Evolutionary conservation across 2,888 invertebrate species (phyloP), one percentile per base, ranked within the genome.

Genomic region (Monopis laevigella): DNA sequence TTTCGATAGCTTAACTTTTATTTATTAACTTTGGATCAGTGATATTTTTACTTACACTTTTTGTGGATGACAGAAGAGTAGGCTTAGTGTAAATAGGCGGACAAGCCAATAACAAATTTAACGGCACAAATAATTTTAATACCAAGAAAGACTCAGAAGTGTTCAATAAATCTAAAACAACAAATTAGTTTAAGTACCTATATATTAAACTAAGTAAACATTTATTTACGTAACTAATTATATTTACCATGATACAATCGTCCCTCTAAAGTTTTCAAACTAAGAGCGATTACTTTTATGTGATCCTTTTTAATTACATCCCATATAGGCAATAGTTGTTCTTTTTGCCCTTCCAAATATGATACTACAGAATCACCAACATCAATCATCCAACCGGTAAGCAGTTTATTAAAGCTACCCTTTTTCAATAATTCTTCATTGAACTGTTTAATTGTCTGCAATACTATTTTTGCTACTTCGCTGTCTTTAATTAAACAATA

Each of bases 371-470:
- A 46, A 42, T 59, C 56, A 1, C 74, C 70, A 1, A 61, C 59
- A 47, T 78, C 73, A n/a, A 77, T 14, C 17, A 60, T 62, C 49
- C 77, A 78, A 3, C 78, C 78, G 14, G 77, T 67, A 26, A 80
- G 43, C 24, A 62, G 40, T 6, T 61, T 53, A 5, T 56, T 45
- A 43, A 21, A 55, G 3, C 45, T 49, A 1, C 45, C 50, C 8
- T 43, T 43, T 17, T 40, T 16, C 10, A 51, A 24, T 8, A 56
- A 36, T 2, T 51, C 46, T 26, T 62, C 60, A 45, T 78, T 78
- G 2, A 69, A 56, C 26, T 61, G 56, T 8, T 50, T 49, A 30
- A 78, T 59, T 27, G 72, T 46, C 6, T 46, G 24, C 47, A 57
- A 58, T 2, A 59, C 47, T 11, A 56, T 49, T 0, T 57, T 45